Percentiles rank a stretch among this genome's conserved stretches.
Conservation (phyloP, 2,888 invertebrate species). For the Nymphalis c-album region DNA sequence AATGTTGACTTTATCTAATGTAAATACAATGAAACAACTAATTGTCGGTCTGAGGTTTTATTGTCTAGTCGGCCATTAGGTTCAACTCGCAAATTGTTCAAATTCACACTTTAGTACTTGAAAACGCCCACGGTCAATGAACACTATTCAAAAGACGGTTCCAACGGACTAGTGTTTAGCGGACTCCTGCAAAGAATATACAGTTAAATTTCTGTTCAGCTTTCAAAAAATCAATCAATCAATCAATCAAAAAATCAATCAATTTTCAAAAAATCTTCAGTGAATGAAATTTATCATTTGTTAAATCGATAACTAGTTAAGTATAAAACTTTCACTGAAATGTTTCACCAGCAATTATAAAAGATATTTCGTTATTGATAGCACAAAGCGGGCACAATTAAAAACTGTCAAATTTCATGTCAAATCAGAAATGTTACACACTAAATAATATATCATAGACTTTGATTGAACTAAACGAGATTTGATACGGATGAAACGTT, state of each 20-base stretch:
- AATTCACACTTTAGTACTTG: constrained; percentile 31
- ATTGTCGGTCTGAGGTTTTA: constrained; percentile 39
- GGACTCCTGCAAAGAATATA: constrained; percentile 2
- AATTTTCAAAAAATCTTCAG: neutral
- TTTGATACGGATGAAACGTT: neutral
- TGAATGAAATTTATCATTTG: too few relatives aligned
- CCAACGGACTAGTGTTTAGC: neutral
- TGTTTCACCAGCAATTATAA: too few relatives aligned
- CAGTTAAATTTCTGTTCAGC: neutral
- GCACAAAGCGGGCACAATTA: neutral
- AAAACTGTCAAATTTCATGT: neutral
- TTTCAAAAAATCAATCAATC: neutral
- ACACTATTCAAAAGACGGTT: neutral
- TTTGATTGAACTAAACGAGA: neutral
- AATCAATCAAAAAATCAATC: too few relatives aligned
- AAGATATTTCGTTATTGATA: too few relatives aligned
- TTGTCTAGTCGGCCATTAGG: constrained; percentile 38
- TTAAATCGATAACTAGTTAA: too few relatives aligned
- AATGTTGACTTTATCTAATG: constrained; percentile 14
- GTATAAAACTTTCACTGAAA: too few relatives aligned
- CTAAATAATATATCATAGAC: neutral
- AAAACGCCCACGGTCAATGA: constrained; percentile 18
- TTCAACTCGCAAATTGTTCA: constrained; percentile 31
- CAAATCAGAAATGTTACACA: neutral
- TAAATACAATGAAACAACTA: constrained; percentile 36